Conservation (phyloP, 2,888 invertebrate genomes). For the Drosophila prolongata region DNA sequence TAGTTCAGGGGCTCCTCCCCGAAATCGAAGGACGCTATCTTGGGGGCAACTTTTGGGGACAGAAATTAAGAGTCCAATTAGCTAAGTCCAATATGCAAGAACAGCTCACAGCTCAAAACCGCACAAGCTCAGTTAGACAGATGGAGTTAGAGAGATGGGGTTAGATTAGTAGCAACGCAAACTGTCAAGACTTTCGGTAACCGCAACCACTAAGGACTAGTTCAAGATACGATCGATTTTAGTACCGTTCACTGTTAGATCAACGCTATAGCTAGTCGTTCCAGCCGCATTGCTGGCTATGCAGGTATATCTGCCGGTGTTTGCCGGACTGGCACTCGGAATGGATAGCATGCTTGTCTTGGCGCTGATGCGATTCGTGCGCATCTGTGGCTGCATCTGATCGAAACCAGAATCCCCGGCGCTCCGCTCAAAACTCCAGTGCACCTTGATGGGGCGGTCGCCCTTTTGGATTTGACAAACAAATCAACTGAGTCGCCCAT, state of each 20-base stretch:
- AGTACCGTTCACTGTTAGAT: constrained; percentile 87
- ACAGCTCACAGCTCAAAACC: constrained; percentile 10
- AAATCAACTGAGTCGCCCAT: constrained; percentile 89
- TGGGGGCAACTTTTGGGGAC: constrained; percentile 84
- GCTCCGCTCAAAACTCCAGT: constrained; percentile 86
- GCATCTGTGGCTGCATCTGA: constrained; percentile 83
- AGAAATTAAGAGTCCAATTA: not conserved
- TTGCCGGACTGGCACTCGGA: constrained; percentile 86
- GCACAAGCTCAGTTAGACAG: constrained; percentile 21
- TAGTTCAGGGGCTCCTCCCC: constrained; percentile 87
- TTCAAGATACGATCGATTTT: not conserved
- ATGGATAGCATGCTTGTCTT: constrained; percentile 88
- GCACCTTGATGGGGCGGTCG: constrained; percentile 87
- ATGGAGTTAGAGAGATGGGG: constrained; percentile 16
- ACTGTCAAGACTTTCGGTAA: constrained; percentile 15
- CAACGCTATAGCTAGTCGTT: constrained; percentile 85
- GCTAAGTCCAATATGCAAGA: constrained; percentile 3
- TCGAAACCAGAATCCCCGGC: constrained; percentile 64
- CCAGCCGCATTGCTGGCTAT: constrained; percentile 91
- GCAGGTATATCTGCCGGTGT: constrained; percentile 91
- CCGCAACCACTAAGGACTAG: constrained; percentile 30
- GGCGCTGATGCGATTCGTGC: constrained; percentile 87
- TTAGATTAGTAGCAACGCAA: constrained; percentile 41
- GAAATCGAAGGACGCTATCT: constrained; percentile 86
- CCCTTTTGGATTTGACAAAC: constrained; percentile 91